Evolutionary conservation across 2,797 vertebrate genomes (phyloP), one percentile per base, ranked within the genome.

Genomic region (Sebastes vulpes): DNA sequence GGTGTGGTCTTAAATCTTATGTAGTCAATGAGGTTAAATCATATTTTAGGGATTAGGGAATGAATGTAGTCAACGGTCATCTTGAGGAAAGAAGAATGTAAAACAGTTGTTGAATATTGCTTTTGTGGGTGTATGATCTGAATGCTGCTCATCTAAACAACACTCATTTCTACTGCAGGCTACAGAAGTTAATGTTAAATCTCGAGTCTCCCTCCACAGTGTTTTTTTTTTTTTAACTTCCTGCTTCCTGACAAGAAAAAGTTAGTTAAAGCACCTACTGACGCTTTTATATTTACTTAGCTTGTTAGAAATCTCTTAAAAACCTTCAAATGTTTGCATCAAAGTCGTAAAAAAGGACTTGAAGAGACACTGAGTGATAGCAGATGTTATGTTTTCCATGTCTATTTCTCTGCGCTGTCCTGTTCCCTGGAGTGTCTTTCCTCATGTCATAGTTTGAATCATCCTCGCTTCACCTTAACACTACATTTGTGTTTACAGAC

Each of bases 311-410:
- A 70, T 16, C 48, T 46, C 48, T 32, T 38, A 18, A 38, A 82
- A 35, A 4, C 18, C 23, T 31, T 29, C 9, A 56, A 56, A 65
- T 72, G 66, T 75, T 78, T 68, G 18, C 11, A 21, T 42, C 11
- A 35, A 53, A 9, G 16, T 63, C 9, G 6, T n/a, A 71, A 29
- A 57, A 50, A 14, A 60, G 1, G 0, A 65, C 3, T 46, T 21
- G 1, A 3, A 18, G 21, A 16, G 14, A 50, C 1, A n/a, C 6
- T 21, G 31, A 67, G 26, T 23, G 14, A 61, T 16, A 21, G 53
- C 71, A 80, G 65, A 85, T 57, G 74, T 70, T 63, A 1, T 42
- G 14, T 63, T 54, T 63, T 73, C 74, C 60, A 54, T 2, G 12
- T 9, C 1, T 1, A 4, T 16, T 35, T 56, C 16, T 11, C 59